phyloP scores from a whole-genome alignment of 2,797 vertebrate species.

The Ctenopoma multispine region DNA sequence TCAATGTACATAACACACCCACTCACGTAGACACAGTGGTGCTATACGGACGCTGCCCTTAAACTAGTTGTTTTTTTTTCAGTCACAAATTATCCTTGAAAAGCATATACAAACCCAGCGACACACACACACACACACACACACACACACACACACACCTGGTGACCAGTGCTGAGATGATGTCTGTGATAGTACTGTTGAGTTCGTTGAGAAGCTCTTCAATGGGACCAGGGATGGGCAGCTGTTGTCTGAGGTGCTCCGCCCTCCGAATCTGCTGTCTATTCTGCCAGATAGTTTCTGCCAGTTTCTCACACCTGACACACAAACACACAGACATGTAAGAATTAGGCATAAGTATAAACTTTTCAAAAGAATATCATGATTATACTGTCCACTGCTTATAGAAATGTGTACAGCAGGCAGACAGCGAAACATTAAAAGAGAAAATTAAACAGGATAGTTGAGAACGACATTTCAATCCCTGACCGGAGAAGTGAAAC shows the following conservation, averaged over 20 bases:
- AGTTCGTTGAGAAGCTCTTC: slow-evolving; percentile 94
- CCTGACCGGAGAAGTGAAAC: neutral
- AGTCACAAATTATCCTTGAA: neutral
- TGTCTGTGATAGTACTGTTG: slow-evolving; percentile 93
- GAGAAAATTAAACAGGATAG: neutral
- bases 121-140: too few species aligned
- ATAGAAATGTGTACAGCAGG: neutral
- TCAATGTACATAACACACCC: neutral
- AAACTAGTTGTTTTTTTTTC: neutral
- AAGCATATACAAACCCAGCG: neutral
- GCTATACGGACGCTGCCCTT: neutral
- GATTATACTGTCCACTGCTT: neutral
- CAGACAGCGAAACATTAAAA: neutral
- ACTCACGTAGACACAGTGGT: neutral
- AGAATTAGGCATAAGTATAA: neutral
- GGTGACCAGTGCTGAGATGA: slow-evolving; percentile 96
- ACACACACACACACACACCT: slow-evolving; percentile 78
- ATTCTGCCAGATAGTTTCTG: slow-evolving; percentile 96
- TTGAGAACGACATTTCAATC: neutral
- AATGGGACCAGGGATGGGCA: slow-evolving; percentile 93
- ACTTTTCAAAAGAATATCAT: neutral
- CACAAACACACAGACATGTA: slow-evolving; percentile 14
- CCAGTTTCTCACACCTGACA: slow-evolving; percentile 93
- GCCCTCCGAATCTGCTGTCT: slow-evolving; percentile 93
- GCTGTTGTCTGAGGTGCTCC: slow-evolving; percentile 94